Evolutionary conservation across 2,888 invertebrate species (phyloP), one percentile per base, ranked within the genome.

Genomic region (Unio pictorum): DNA sequence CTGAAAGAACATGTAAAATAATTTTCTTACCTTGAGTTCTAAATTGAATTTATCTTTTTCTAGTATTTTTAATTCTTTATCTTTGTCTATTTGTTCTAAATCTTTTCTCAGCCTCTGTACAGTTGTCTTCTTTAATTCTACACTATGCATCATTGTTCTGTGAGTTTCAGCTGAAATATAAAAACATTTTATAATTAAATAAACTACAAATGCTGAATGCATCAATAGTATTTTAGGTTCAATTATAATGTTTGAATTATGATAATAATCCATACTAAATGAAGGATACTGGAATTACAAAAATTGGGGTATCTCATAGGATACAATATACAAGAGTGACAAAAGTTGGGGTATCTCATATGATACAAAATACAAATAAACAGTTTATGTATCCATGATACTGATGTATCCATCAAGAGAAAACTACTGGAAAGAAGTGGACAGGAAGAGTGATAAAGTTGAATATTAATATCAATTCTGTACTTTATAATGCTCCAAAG

Each of bases 41-140:
- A 93, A 90, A 86, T 95, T 95, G 89, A 95, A 95, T 66, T 94
- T 94, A 83, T 95, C 95, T 69, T 96, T 93, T 85, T 97, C 96
- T 4, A 93, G 90, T 86, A 94, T 93, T 91, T 95, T 96, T 54
- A 92, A 92, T 74, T 94, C 94, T 91, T 88, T 89, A 54, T 91
- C 90, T 71, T 84, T 85, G 73, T 90, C 89, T 62, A 88, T 79
- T 66, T 84, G 80, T 61, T 86, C 94, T 64, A 95, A 92, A 88
- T 94, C 94, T 81, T 93, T 93, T 89, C 93, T 92, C 78, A 94
- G 88, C 86, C 93, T 93, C 76, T 94, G 93, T 57, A 94, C 91
- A n/a, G 93, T 92, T 57, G 95, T 93, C 92, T 95, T 93, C 91
- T 94, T 94, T 89, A 93, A 93, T 73, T 92, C 93, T 65, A 93